Conservation (phyloP, 1,140 invertebrate genomes). For the Eueides isabella region DNA sequence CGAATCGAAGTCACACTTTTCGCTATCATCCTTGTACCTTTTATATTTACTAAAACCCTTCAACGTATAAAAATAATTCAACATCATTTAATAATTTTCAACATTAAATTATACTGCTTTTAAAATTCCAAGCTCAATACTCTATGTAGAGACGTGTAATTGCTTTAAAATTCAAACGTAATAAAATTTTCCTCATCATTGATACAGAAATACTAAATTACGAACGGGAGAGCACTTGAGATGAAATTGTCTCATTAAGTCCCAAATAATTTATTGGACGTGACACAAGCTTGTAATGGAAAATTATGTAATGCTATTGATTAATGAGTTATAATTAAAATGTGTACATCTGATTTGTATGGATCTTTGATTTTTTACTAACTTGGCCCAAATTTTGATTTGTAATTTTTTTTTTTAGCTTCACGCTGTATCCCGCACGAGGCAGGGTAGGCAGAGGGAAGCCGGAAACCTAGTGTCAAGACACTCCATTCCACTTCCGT, state of each 20-base stretch:
- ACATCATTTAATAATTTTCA: background rate
- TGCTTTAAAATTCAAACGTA: constrained; percentile 37
- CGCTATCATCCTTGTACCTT: no score
- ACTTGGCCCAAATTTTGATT: no score
- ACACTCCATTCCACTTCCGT: no score
- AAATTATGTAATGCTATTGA: constrained; percentile 24
- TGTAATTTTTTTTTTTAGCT: no score
- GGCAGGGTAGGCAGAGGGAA: no score
- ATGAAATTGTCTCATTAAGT: constrained; percentile 41
- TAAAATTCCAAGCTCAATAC: constrained; percentile 4
- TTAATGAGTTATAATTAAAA: constrained; percentile 28
- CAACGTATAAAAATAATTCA: background rate
- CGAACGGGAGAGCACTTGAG: constrained; percentile 27
- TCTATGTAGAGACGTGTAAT: constrained; percentile 12
- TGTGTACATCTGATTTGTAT: background rate
- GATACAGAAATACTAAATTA: constrained; percentile 39
- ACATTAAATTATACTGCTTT: background rate
- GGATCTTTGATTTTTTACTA: background rate
- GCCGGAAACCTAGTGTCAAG: no score
- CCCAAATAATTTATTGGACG: constrained; percentile 39
- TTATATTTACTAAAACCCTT: no score
- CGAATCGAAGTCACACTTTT: no score
- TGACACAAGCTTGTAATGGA: constrained; percentile 22
- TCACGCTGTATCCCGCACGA: no score
- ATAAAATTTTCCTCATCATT: constrained; percentile 40